Evolutionary conservation across 2,797 vertebrate species (phyloP).

Genomic region (Lagocephalus sceleratus): DNA sequence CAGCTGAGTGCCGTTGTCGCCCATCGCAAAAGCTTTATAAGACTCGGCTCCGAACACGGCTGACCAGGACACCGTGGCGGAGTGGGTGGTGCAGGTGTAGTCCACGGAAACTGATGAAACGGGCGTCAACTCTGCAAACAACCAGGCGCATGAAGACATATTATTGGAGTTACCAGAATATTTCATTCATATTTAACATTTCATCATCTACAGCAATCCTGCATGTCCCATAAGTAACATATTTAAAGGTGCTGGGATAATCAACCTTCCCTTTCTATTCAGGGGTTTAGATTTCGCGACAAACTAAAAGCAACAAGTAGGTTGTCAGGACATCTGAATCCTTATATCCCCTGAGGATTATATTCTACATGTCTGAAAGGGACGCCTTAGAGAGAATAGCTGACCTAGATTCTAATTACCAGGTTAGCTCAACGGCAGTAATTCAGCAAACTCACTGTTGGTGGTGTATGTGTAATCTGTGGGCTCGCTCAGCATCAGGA

Average conservation of each 20-base stretch:
- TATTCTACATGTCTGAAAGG: conserved; percentile 59
- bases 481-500: conserved; percentile 71
- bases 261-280: conserved; percentile 10
- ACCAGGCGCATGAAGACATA: neutral
- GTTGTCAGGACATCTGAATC: conserved; percentile 31
- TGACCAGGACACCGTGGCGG: conserved; percentile 59
- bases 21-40: conserved; percentile 59
- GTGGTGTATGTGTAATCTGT: conserved; percentile 56
- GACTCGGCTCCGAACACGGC: conserved; percentile 61
- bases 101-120: conserved; percentile 57
- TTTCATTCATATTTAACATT: neutral
- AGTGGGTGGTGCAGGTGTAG: conserved; percentile 62
- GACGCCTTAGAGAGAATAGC: conserved; percentile 50
- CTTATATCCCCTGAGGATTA: conserved; percentile 46
- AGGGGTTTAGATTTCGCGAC: conserved; percentile 27
- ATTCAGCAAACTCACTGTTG: conserved; percentile 71
- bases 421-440: conserved; percentile 49
- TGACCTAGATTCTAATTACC: conserved; percentile 66
- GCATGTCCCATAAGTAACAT: neutral
- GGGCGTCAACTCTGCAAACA: conserved; percentile 62
- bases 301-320: conserved; percentile 29
- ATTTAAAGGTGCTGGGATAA: neutral
- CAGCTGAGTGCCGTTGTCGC: conserved; percentile 26
- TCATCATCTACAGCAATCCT: neutral
- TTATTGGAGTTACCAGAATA: neutral